Base-by-base conservation (phyloP, 2,888 invertebrate species). In the Teleiodes luculella region DNA sequence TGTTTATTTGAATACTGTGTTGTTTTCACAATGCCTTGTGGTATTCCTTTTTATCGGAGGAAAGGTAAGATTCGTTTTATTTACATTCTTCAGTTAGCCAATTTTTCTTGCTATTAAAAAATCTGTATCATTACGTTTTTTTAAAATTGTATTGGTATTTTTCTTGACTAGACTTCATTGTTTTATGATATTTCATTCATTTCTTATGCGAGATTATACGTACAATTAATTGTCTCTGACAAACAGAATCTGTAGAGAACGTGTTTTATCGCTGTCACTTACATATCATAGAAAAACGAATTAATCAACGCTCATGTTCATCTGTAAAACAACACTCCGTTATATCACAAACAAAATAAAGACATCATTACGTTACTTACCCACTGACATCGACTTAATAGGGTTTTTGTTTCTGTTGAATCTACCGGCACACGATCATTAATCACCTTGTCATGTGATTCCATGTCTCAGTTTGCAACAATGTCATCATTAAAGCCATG, bases 31-130 rank as follows among this genome's bases (percentile, higher is more conserved):
- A 81, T 80, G 78, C 70, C 75, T 56, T 83, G 83, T 61, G 83
- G 83, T 61, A 67, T 83, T 57, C 73, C 70, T 60, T 72, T 81
- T 63, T 73, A 77, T 50, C 66, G 74, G 50, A 81, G 72, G 67
- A 83, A 80, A 78, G 77, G 83, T 83, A 53, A 54, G 52, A 16
- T 6, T 11, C 28, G 41, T 39, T 48, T 37, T n/a, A 48, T 18
- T n/a, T n/a, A n/a, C n/a, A n/a, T n/a, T n/a, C n/a, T n/a, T n/a
- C n/a, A n/a, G n/a, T n/a, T n/a, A n/a, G n/a, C n/a, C n/a, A n/a
- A n/a, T n/a, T n/a, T n/a, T n/a, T n/a, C n/a, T n/a, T n/a, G n/a
- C n/a, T n/a, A n/a, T n/a, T n/a, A n/a, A n/a, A n/a, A n/a, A n/a
- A n/a, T n/a, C n/a, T n/a, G n/a, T n/a, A n/a, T n/a, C n/a, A n/a